Evolutionary conservation across 2,888 invertebrate genomes (phyloP).

Genomic region (Litoditis marina): DNA sequence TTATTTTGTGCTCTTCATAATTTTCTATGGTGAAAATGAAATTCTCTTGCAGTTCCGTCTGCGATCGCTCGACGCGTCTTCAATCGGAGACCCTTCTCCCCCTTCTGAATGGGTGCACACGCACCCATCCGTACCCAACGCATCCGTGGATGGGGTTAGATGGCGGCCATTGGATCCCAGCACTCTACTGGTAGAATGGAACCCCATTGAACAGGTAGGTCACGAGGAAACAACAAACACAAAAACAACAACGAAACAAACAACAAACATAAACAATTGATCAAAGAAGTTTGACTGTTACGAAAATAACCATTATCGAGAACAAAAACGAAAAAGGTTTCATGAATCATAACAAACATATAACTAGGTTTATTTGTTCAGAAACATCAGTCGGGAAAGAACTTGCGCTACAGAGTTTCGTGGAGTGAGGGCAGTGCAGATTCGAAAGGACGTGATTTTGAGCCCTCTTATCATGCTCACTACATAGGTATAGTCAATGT

Average conservation of each 20-base stretch:
- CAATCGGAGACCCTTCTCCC: conserved; percentile 44
- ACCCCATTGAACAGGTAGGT: conserved; percentile 46
- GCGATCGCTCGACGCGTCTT: conserved; percentile 36
- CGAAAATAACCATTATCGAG: too few relatives aligned
- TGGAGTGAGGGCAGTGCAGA: conserved; percentile 40
- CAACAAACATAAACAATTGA: too few relatives aligned
- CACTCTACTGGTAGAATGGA: conserved; percentile 55
- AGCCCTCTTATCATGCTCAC: conserved; percentile 3
- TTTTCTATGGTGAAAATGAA: not conserved
- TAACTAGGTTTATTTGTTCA: too few relatives aligned
- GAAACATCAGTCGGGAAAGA: conserved; percentile 33
- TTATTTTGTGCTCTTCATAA: too few relatives aligned
- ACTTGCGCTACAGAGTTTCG: conserved; percentile 52
- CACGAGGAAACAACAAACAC: not conserved
- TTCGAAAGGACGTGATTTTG: conserved; percentile 6
- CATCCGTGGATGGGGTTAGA: conserved; percentile 34
- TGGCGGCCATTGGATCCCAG: conserved; percentile 48
- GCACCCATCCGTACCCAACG: conserved; percentile 42
- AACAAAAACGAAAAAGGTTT: too few relatives aligned
- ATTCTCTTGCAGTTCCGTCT: conserved; percentile 50
- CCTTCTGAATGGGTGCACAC: conserved; percentile 53
- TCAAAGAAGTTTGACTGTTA: too few relatives aligned
- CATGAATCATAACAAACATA: too few relatives aligned
- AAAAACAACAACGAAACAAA: too few relatives aligned
- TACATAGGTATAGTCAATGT: conserved; percentile 2